Evolutionary conservation across 2,797 vertebrate genomes (phyloP), one percentile per base, ranked within the genome.

Genomic region (Hafferia zeledoni): DNA sequence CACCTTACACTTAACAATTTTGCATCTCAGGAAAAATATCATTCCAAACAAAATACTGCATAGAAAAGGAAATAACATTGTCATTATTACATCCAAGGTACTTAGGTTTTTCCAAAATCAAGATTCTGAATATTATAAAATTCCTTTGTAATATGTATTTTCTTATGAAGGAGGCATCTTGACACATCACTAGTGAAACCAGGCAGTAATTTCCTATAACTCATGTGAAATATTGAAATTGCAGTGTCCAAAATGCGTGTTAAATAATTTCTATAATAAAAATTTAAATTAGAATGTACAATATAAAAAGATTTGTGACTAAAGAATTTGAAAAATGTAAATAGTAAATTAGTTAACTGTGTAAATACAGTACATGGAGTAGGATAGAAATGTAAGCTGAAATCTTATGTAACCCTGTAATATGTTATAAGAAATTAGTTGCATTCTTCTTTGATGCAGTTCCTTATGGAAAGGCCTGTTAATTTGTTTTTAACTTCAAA

Each of bases 211-310:
- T 95, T 96, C 76, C 41, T 93, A 90, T 68, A 83, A 72, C 31
- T 93, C 33, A 64, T 87, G 84, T 78, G 93, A 91, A 94, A 74
- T 89, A 81, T 25, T 93, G 77, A 83, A 94, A 78, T 43, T 33
- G 10, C 63, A 43, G 59, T 90, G 63, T 97, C 93, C 92, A 83
- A 95, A 94, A 93, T 72, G 67, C 0, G 31, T 87, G 69, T 82
- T 81, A 90, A 92, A 84, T 80, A 91, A 83, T 46, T 91, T 98
- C 94, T 97, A 97, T 98, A 97, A 98, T 83, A 92, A 91, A 96
- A 97, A 96, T 92, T 63, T 86, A 72, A 91, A 94, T 95, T 98
- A 87, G 97, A 98, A 77, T 99, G 98, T 99, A 98, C 97, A 98
- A 98, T 94, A 87, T 67, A 44, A 96, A 95, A 96, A 97, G 94